Evolutionary conservation across 2,113 vertebrate species (phyloP).

Genomic region (Hippocampus zosterae): DNA sequence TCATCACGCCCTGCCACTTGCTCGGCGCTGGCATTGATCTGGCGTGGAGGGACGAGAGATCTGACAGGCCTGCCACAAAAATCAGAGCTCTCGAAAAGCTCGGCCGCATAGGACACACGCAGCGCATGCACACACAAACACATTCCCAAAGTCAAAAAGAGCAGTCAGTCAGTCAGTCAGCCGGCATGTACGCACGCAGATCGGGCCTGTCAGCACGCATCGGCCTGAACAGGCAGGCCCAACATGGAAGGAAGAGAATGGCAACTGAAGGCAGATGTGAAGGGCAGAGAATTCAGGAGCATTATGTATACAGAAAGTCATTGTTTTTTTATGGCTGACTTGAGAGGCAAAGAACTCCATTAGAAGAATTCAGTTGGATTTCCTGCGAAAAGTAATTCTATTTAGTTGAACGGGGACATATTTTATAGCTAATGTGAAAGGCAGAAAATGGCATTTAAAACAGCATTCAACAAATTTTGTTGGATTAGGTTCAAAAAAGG

Average conservation of each 20-base stretch:
- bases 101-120: conserved; percentile 21
- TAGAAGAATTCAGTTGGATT: no score
- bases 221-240: conserved; percentile 37
- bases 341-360: no score
- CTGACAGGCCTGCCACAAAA: conserved; percentile 96
- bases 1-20: conserved; percentile 62
- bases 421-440: no score
- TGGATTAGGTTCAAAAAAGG: no score
- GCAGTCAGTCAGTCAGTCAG: conserved; percentile 87
- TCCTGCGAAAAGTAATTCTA: no score
- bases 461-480: no score
- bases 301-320: not conserved
- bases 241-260: conserved; percentile 34
- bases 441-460: no score
- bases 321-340: no score
- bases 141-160: conserved; percentile 83
- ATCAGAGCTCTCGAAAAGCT: conserved; percentile 82
- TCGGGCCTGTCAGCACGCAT: conserved; percentile 62
- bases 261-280: conserved; percentile 11
- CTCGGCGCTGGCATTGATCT: conserved; percentile 79
- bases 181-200: conserved; percentile 67
- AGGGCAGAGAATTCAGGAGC: not conserved
- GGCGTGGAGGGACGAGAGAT: conserved; percentile 74
- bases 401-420: no score
- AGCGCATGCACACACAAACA: conserved; percentile 26